phyloP scores from a whole-genome alignment of 1,140 invertebrate species.

The Cecropterus lyciades region DNA sequence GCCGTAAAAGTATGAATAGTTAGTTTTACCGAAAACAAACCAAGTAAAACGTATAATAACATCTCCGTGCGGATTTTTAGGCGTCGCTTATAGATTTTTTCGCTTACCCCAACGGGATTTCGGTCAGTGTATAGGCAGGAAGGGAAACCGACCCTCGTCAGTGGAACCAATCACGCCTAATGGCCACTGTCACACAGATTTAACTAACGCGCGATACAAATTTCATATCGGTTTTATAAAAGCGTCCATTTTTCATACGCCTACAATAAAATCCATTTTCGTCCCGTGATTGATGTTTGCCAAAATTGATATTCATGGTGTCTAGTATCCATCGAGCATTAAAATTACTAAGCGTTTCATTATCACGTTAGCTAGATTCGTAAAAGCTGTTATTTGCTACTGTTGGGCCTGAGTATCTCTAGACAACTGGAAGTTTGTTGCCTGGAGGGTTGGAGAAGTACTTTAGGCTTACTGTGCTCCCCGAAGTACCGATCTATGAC shows the following conservation, averaged over 20 bases:
- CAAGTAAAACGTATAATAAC: too few relatives aligned
- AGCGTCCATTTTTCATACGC: conserved; percentile 18
- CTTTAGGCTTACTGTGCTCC: too few relatives aligned
- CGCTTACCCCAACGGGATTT: not conserved
- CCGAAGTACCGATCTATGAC: too few relatives aligned
- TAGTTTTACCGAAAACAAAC: too few relatives aligned
- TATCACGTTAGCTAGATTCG: too few relatives aligned
- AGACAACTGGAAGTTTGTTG: too few relatives aligned
- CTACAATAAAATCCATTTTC: conserved; percentile 15
- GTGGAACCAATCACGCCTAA: conserved; percentile 14
- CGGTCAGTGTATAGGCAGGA: not conserved
- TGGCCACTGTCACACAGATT: conserved; percentile 3
- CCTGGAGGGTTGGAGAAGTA: too few relatives aligned
- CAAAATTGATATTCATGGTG: not conserved
- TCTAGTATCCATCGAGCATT: not conserved
- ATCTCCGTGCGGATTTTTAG: too few relatives aligned
- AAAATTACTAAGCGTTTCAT: not conserved
- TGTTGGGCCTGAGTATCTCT: too few relatives aligned
- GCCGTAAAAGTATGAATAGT: too few relatives aligned
- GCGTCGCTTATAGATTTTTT: not conserved
- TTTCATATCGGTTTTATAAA: conserved; percentile 4
- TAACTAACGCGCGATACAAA: conserved; percentile 4
- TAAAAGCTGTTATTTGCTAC: not conserved
- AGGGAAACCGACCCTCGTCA: not conserved
- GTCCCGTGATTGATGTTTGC: conserved; percentile 1